Base-by-base conservation (phyloP, 2,113 vertebrate genomes). In the Dasypus novemcinctus region DNA sequence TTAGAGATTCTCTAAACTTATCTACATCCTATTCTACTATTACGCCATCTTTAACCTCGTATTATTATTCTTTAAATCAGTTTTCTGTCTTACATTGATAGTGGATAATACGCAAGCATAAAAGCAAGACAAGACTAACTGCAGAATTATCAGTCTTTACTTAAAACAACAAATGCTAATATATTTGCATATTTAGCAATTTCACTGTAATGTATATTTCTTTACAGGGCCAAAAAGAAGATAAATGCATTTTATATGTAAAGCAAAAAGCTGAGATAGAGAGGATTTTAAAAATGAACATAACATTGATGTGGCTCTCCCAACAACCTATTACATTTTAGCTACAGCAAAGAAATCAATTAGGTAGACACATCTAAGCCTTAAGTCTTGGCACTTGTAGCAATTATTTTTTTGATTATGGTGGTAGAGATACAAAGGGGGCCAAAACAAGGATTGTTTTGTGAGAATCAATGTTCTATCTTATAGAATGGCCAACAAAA, bases 341-440 rank as follows among this genome's bases (percentile, higher is more conserved):
- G 38, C 36, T 91, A 10, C 31, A 59, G 85, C 49, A 94, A 97
- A 97, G 89, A 95, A 97, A 96, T 97, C 84, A 94, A 84, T 94
- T 89, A 59, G 57, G 36, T 84, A 81, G 93, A 81, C 78, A 83
- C 83, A 86, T 57, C 72, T 96, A 61, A 93, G 36, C 0, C 59
- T 74, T 90, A 72, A 49, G 59, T 87, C 90, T 96, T 96, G 23
- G 59, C 49, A 95, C 81, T 80, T 96, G 63, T 18, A 64, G 0
- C 88, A 85, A 88, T 96, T 82, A 54, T 97, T 95, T 95, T 74
- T 12, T 93, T 93, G 92, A n/a, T 95, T 95, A 38, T 31, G 95
- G 71, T 57, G 82, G 49, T 63, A 90, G 90, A 89, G 96, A 69
- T 52, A 29, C 23, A 49, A 96, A n/a, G 31, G 66, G 17, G 94